Evolutionary conservation across 2,113 vertebrate genomes (phyloP).

Genomic region (Euleptes europaea): DNA sequence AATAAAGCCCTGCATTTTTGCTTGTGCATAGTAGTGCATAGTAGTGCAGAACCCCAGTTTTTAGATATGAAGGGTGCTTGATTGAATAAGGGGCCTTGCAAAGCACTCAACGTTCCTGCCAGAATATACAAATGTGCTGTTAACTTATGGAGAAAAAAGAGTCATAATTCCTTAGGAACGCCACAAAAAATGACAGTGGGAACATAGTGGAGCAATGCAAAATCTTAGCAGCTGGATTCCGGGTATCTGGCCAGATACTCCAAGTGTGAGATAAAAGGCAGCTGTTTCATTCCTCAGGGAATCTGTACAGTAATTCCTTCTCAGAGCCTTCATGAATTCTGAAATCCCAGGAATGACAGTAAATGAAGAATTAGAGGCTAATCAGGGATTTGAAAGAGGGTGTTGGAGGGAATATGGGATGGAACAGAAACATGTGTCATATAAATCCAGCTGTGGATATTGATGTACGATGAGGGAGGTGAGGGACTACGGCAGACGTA

Average conservation of each 20-base stretch:
- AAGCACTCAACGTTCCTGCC: background rate
- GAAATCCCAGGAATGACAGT: background rate
- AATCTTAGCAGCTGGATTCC: slow-evolving; percentile 43
- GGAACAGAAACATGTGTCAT: slow-evolving; percentile 27
- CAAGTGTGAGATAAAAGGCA: slow-evolving; percentile 28
- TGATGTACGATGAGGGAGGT: background rate
- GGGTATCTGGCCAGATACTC: slow-evolving; percentile 8
- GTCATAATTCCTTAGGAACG: background rate
- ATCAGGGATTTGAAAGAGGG: background rate
- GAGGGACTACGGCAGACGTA: background rate
- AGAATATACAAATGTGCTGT: background rate
- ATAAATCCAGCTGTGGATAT: slow-evolving; percentile 13
- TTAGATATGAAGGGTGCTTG: background rate
- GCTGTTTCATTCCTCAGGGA: background rate
- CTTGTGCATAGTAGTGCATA: background rate
- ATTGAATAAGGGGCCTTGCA: too few species aligned
- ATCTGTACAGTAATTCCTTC: background rate
- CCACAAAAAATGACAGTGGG: fast-evolving
- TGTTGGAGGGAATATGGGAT: background rate
- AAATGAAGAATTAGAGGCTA: slow-evolving; percentile 14
- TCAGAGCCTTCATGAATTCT: slow-evolving; percentile 11
- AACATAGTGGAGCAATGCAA: background rate
- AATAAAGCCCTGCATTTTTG: background rate
- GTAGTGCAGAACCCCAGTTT: background rate
- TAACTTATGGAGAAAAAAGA: background rate